These are phyloP conservation scores for Tortrix viridana DNA, from an alignment of 2,888 invertebrate genomes.

Conservation along the genomic window DNA sequence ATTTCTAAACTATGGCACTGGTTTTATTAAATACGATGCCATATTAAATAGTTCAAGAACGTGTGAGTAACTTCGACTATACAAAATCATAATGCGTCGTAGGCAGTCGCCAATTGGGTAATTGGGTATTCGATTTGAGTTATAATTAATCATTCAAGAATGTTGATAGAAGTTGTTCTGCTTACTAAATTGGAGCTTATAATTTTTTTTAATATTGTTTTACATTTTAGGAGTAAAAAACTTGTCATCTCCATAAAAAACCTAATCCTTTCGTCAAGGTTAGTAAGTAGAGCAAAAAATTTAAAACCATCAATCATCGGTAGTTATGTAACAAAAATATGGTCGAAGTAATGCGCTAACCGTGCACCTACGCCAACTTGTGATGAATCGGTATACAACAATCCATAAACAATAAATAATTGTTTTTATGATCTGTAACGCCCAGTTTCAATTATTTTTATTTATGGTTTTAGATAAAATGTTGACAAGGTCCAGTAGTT, in stretches of 20 bases:
- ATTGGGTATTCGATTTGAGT: too few relatives aligned
- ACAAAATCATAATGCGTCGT: too few relatives aligned
- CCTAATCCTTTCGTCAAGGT: conserved; percentile 26
- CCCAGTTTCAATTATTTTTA: neutral
- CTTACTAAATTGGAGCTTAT: too few relatives aligned
- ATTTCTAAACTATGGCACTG: too few relatives aligned
- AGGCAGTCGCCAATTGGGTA: too few relatives aligned
- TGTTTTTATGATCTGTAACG: neutral
- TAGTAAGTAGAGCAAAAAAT: conserved; percentile 27
- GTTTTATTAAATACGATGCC: too few relatives aligned
- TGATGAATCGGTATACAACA: conserved; percentile 3
- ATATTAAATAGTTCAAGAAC: too few relatives aligned
- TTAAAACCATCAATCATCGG: conserved; percentile 22
- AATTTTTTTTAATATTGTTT: too few relatives aligned
- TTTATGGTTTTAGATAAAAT: neutral
- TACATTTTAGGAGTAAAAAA: neutral
- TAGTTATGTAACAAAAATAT: conserved; percentile 5
- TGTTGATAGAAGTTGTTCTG: too few relatives aligned
- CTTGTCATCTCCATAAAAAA: conserved; percentile 19
- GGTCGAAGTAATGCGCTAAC: neutral
- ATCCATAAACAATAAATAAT: neutral
- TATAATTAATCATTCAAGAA: too few relatives aligned
- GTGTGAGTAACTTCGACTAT: too few relatives aligned
- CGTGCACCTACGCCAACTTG: conserved; percentile 18
- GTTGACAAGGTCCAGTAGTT: conserved; percentile 1